Conservation (phyloP, 2,113 vertebrate genomes). For the Embiotoca jacksoni region DNA sequence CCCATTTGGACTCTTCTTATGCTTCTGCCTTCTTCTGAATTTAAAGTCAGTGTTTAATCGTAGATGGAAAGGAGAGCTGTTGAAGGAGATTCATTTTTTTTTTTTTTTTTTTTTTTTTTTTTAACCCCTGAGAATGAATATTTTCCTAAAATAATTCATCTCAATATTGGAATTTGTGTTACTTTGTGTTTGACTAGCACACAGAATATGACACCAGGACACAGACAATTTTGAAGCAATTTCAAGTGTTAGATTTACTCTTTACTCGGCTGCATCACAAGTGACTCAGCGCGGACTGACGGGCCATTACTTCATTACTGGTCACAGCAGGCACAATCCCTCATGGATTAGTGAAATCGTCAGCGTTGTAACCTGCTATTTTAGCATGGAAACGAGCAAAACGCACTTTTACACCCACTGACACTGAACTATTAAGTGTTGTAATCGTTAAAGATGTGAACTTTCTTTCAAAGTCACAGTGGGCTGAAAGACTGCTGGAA, state of each 20-base stretch:
- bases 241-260: conserved; percentile 21
- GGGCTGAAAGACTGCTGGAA: conserved; percentile 25
- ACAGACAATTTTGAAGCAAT: conserved; percentile 46
- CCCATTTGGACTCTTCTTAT: neutral
- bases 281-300: conserved; percentile 37
- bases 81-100: neutral
- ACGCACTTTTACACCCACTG: neutral
- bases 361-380: conserved; percentile 10
- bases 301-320: conserved; percentile 63
- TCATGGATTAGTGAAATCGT: conserved; percentile 14
- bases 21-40: neutral
- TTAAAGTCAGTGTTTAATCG: neutral
- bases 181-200: conserved; percentile 8
- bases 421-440: neutral
- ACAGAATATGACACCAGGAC: conserved; percentile 11
- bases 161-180: conserved; percentile 1
- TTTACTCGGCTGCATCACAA: conserved; percentile 11
- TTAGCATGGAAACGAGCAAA: conserved; percentile 14
- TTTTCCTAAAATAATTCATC: conserved; percentile 1
- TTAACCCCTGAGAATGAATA: conserved; percentile 1
- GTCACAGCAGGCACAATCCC: conserved; percentile 38
- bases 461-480: neutral
- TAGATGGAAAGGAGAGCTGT: neutral
- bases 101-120: neutral
- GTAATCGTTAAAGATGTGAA: neutral